These are phyloP conservation scores for Agapornis canus DNA, from an alignment of 2,797 vertebrate species.

Conservation along the genomic window DNA sequence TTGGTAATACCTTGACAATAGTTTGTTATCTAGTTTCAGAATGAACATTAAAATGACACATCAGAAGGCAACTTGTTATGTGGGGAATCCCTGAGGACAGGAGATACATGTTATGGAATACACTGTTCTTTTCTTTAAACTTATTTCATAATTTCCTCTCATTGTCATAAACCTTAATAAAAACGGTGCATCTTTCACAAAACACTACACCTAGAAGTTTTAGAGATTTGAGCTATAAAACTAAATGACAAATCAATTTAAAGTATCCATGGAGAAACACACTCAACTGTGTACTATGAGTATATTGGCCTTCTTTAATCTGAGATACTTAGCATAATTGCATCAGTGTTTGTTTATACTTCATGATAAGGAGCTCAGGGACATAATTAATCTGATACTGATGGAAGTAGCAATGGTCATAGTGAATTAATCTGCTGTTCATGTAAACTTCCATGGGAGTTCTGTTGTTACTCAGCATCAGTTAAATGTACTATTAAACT, in stretches of 20 bases:
- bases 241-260: slow-evolving; percentile 24
- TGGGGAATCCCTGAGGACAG: not conserved
- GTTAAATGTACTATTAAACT: slow-evolving; percentile 31
- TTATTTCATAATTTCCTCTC: not conserved
- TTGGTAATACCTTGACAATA: not conserved
- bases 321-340: not conserved
- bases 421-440: slow-evolving; percentile 34
- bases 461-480: not conserved
- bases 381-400: slow-evolving; percentile 54
- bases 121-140: not conserved
- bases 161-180: not conserved
- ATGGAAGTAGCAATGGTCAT: slow-evolving; percentile 17
- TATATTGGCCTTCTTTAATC: not conserved
- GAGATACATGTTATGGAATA: not conserved
- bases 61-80: not conserved
- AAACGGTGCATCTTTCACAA: not conserved
- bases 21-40: not conserved
- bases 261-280: not conserved
- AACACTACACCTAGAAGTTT: not conserved
- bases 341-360: slow-evolving; percentile 1
- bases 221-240: not conserved
- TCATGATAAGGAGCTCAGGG: not conserved
- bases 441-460: not conserved
- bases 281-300: not conserved
- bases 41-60: not conserved